These are phyloP conservation scores for Acrocephalus arundinaceus DNA, from an alignment of 2,113 vertebrate species.

Conservation along the genomic window DNA sequence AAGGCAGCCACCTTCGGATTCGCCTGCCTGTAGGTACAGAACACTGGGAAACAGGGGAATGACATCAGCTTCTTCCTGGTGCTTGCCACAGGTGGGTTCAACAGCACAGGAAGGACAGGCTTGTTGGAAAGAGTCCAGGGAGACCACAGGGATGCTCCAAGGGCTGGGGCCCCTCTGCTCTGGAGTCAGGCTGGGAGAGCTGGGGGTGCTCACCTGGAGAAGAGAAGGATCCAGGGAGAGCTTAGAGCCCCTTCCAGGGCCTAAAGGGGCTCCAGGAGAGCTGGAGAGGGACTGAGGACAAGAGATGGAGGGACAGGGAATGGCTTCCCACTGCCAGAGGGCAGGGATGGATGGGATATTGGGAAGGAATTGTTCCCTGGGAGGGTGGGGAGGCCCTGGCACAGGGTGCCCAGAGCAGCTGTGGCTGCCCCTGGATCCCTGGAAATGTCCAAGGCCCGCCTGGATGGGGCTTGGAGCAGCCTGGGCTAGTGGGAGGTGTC, in stretches of 20 bases:
- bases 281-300: background rate
- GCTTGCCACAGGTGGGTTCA: rapidly evolving
- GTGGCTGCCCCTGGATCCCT: background rate
- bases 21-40: slow-evolving; percentile 56
- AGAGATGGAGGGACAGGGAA: background rate
- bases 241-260: background rate
- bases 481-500: background rate
- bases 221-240: rapidly evolving
- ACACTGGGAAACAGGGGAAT: rapidly evolving
- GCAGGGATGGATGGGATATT: background rate
- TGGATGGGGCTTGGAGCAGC: rapidly evolving
- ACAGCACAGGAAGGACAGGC: background rate
- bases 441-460: rapidly evolving
- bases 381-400: background rate
- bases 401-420: background rate
- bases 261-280: background rate
- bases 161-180: background rate
- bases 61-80: rapidly evolving
- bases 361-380: background rate
- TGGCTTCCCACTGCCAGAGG: background rate
- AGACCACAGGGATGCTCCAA: rapidly evolving
- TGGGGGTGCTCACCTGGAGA: background rate
- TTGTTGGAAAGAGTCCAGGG: background rate
- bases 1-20: background rate
- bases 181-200: background rate